Evolutionary conservation across 2,113 vertebrate species (phyloP), one percentile per base, ranked within the genome.

Genomic region (Brienomyrus longianalis): DNA sequence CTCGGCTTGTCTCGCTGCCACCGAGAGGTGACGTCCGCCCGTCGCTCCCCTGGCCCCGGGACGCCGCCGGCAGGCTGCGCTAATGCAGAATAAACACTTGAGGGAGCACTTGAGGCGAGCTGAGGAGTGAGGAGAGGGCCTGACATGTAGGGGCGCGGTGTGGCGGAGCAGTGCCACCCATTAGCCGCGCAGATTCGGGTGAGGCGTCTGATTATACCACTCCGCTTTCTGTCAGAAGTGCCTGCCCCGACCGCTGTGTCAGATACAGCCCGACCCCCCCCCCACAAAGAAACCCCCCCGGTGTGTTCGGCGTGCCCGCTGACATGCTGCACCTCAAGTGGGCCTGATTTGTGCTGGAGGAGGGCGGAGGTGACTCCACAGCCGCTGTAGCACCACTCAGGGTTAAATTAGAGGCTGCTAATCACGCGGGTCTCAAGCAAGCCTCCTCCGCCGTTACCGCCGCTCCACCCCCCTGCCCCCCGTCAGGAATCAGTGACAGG

Each of bases 111-210:
- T 50, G 88, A 66, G 89, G 50, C 52, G 8, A 54, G 85, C 31
- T 87, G 50, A 54, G 86, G 19, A 66, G 19, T 87, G 50, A 54
- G 86, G 19, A 66, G 19, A 23, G 17, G 52, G 90, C 90, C 91
- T 39, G 77, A 50, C 90, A n/a, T 1, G 87, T 0, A 90, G 89
- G 87, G 91, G 83, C 70, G 90, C 90, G 91, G 86, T 56, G 90
- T 90, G 91, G 83, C 91, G 90, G 91, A 93, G 92, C 77, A 92
- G 93, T 92, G 91, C 91, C 93, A 91, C 91, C 92, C 92, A 93
- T 94, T 92, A 93, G 91, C 62, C 88, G 85, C 91, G 92, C 91
- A 94, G 87, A 93, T 92, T 93, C 94, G 93, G 92, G 90, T 91
- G 92, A 88, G 89, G 92, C 43, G 47, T 59, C 80, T 89, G 89